Evolutionary conservation across 2,797 vertebrate genomes (phyloP).

Genomic region (Liparis tanakae): DNA sequence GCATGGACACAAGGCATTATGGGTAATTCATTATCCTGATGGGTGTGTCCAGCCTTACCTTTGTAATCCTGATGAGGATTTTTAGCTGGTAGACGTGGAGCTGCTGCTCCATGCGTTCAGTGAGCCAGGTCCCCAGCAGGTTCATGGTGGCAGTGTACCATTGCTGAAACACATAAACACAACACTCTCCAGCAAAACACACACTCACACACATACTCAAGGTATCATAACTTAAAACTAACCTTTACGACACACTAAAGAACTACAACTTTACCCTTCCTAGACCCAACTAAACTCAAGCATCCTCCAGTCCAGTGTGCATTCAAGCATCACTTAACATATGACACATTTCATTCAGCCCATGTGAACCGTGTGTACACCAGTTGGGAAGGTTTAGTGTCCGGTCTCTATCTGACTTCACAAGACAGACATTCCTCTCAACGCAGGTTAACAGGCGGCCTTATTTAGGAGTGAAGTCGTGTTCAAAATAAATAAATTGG

Average conservation of each 20-base stretch:
- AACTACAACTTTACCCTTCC: constrained; percentile 30
- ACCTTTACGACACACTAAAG: constrained; percentile 33
- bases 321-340: constrained; percentile 25
- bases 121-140: constrained; percentile 97
- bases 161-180: constrained; percentile 98
- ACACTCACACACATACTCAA: constrained; percentile 73
- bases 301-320: constrained; percentile 1
- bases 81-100: constrained; percentile 99
- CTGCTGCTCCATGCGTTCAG: constrained; percentile 99
- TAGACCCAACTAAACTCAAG: constrained; percentile 12
- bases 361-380: background rate
- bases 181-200: constrained; percentile 91
- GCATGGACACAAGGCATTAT: background rate
- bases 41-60: constrained; percentile 80
- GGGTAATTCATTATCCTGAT: no score
- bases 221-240: constrained; percentile 53
- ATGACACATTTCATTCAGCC: constrained; percentile 11
- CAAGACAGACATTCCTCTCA: constrained; percentile 10
- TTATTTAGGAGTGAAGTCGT: background rate
- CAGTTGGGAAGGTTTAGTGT: constrained; percentile 8
- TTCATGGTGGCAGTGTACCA: constrained; percentile 99
- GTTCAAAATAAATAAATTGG: constrained; percentile 26
- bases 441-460: constrained; percentile 29
- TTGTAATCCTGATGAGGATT: constrained; percentile 99
- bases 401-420: constrained; percentile 3